Percentiles rank a stretch among this genome's conserved stretches.
phyloP scores from a whole-genome alignment of 2,797 vertebrate species.

The Gallinago stenura region DNA sequence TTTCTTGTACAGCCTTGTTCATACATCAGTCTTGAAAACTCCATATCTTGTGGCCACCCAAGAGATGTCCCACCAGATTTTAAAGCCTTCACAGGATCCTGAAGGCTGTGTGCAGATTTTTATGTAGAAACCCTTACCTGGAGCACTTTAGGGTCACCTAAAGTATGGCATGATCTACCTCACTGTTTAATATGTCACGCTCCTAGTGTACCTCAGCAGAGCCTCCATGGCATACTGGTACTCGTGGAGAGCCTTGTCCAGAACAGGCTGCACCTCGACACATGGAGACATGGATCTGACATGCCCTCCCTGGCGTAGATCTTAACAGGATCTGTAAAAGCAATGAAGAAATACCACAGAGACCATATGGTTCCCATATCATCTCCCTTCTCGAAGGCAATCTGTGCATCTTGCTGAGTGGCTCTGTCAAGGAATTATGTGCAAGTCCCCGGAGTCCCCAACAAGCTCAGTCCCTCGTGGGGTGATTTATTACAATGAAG shows the following conservation, averaged over 20 bases:
- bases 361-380: accelerated
- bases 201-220: no score
- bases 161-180: neutral
- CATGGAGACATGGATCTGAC: accelerated
- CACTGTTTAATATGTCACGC: neutral
- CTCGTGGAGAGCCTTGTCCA: neutral
- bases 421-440: neutral
- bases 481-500: neutral
- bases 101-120: neutral
- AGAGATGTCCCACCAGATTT: neutral
- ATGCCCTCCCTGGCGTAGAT: accelerated
- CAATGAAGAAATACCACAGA: neutral
- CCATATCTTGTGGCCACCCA: neutral
- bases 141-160: neutral
- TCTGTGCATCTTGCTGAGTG: neutral
- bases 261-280: accelerated
- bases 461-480: accelerated
- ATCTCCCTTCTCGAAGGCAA: neutral
- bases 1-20: neutral
- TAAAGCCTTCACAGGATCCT: neutral
- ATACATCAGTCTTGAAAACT: neutral
- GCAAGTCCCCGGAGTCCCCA: neutral
- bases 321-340: neutral
- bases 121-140: neutral
- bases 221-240: no score